A percentile compares a stretch with the other conserved stretches of the same genome.
These are phyloP conservation scores for Luidia sarsii DNA, from an alignment of 53 echinoderm and acorn worm genomes.

Conservation along the genomic window DNA sequence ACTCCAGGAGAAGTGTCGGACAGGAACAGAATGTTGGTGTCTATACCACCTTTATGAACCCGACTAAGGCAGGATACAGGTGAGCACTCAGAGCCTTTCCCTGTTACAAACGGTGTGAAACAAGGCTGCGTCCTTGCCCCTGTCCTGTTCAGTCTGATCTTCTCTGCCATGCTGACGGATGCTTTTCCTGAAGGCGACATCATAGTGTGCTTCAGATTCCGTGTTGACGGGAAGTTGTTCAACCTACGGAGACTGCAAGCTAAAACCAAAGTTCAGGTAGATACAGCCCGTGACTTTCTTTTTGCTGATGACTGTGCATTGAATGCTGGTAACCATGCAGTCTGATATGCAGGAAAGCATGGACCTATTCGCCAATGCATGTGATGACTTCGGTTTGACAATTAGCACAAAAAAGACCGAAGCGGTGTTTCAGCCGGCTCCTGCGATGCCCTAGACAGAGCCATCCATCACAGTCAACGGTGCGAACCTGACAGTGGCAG, in stretches of 20 bases:
- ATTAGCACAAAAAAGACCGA: not conserved
- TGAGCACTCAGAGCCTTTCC: no score
- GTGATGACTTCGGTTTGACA: not conserved
- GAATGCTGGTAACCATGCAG: not conserved
- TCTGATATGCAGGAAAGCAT: not conserved
- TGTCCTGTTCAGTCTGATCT: constrained; percentile 13
- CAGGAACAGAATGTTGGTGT: not conserved
- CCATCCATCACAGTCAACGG: not conserved
- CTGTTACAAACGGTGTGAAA: not conserved
- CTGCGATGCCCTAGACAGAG: not conserved
- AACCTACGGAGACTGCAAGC: not conserved
- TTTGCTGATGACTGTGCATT: not conserved
- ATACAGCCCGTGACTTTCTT: not conserved
- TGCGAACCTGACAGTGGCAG: not conserved
- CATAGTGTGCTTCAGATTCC: not conserved
- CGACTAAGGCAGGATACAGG: not conserved
- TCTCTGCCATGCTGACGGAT: not conserved
- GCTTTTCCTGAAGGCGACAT: not conserved
- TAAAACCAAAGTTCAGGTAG: not conserved
- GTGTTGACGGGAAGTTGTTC: not conserved
- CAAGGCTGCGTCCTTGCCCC: constrained; percentile 23
- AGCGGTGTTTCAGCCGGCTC: not conserved
- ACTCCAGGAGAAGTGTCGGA: constrained; percentile 30
- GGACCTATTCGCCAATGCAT: not conserved
- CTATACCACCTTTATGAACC: not conserved